phyloP scores from a whole-genome alignment of 2,888 invertebrate genomes.

The Melanotus villosus region DNA sequence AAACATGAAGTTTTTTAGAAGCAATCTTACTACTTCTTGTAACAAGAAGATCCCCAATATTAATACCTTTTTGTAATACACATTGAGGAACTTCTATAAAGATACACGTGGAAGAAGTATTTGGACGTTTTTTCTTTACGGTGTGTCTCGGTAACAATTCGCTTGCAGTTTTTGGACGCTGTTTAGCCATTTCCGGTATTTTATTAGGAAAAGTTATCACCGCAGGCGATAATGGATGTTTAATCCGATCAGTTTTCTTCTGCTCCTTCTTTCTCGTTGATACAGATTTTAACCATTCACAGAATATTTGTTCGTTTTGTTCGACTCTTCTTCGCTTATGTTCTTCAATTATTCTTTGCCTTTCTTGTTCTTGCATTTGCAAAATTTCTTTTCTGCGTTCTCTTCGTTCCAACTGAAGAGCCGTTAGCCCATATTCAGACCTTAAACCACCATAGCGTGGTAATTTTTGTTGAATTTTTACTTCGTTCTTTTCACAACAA shows the following conservation, averaged over 20 bases:
- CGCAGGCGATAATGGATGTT: constrained; percentile 50
- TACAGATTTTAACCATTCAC: constrained; percentile 69
- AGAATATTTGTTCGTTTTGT: constrained; percentile 71
- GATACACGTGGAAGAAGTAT: constrained; percentile 62
- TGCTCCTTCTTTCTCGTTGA: constrained; percentile 19
- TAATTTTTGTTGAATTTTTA: constrained; percentile 64
- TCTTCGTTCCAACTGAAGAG: constrained; percentile 67
- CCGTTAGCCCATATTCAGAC: constrained; percentile 72
- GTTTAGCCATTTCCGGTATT: constrained; percentile 46
- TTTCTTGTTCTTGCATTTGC: constrained; percentile 66
- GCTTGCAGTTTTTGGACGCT: constrained; percentile 62
- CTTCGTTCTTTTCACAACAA: constrained; percentile 67
- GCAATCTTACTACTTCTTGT: constrained; percentile 38
- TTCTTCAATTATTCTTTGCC: constrained; percentile 67
- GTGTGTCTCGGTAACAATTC: constrained; percentile 55
- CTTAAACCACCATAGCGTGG: constrained; percentile 71
- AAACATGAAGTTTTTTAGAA: constrained; percentile 58
- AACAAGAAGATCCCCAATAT: constrained; percentile 57
- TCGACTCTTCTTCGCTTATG: constrained; percentile 61
- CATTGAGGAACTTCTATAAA: constrained; percentile 62
- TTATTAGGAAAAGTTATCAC: constrained; percentile 54
- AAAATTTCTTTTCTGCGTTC: constrained; percentile 65
- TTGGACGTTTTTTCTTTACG: constrained; percentile 55
- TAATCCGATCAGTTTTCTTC: constrained; percentile 26
- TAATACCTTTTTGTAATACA: constrained; percentile 59